Evolutionary conservation across 2,113 vertebrate species (phyloP).

Genomic region (Rhinogobius similis): DNA sequence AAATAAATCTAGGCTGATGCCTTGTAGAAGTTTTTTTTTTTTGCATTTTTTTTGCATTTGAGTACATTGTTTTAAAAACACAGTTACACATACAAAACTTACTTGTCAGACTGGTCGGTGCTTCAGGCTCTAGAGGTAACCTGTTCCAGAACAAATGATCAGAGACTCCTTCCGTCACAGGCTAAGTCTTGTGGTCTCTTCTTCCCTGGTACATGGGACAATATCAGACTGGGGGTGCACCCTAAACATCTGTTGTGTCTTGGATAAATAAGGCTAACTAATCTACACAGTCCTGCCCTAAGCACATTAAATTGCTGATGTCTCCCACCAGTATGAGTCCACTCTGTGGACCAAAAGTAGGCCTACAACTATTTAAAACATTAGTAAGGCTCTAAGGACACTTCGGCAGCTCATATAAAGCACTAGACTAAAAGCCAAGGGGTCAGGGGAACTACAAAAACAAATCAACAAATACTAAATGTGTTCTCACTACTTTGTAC

Average conservation of each 20-base stretch:
- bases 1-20: too few relatives aligned
- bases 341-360: slow-evolving; percentile 11
- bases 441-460: too few relatives aligned
- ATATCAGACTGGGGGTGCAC: slow-evolving; percentile 26
- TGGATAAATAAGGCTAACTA: slow-evolving; percentile 60
- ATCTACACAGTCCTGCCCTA: slow-evolving; percentile 18
- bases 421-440: too few relatives aligned
- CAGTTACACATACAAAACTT: slow-evolving; percentile 20
- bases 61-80: slow-evolving; percentile 7
- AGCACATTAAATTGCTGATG: slow-evolving; percentile 20
- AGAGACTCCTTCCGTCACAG: slow-evolving; percentile 28
- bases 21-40: too few relatives aligned
- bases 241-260: slow-evolving; percentile 42
- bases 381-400: slow-evolving; percentile 15
- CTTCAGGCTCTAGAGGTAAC: too few relatives aligned
- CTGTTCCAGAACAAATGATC: slow-evolving; percentile 25
- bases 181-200: slow-evolving; percentile 2
- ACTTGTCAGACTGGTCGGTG: slow-evolving; percentile 37
- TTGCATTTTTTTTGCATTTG: too few relatives aligned
- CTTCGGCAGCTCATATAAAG: neutral
- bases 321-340: slow-evolving; percentile 27
- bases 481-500: too few relatives aligned
- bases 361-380: slow-evolving; percentile 9
- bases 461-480: too few relatives aligned
- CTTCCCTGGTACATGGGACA: slow-evolving; percentile 40